Percentiles rank a stretch among this genome's conserved stretches.
Conservation (phyloP, 2,797 vertebrate species). For the Chaunax sp. region DNA sequence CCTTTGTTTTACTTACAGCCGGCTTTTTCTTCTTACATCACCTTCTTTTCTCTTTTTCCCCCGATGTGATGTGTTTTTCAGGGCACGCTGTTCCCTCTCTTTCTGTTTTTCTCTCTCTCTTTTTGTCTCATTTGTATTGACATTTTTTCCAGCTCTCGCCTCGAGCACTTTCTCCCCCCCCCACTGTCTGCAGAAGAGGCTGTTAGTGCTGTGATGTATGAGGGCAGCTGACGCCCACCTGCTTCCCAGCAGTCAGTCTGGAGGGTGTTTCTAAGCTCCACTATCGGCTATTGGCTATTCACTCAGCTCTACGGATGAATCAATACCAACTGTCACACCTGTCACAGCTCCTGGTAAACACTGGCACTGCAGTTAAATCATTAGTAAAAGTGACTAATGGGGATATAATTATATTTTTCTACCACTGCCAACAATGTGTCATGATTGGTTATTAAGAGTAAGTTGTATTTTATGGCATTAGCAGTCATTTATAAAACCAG, state of each 20-base stretch:
- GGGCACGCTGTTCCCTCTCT: slow-evolving; percentile 42
- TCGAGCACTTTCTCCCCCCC: slow-evolving; percentile 30
- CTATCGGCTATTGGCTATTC: slow-evolving; percentile 60
- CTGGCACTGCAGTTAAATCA: slow-evolving; percentile 28
- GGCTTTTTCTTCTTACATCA: slow-evolving; percentile 73
- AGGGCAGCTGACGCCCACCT: slow-evolving; percentile 85
- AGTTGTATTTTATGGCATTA: slow-evolving; percentile 53
- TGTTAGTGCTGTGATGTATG: slow-evolving; percentile 79
- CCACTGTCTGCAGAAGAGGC: slow-evolving; percentile 64
- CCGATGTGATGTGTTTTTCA: slow-evolving; percentile 69
- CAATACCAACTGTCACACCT: slow-evolving; percentile 80
- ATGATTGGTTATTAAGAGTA: slow-evolving; percentile 57
- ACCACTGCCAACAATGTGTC: slow-evolving; percentile 30
- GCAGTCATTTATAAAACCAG: slow-evolving; percentile 47
- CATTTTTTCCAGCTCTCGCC: slow-evolving; percentile 63
- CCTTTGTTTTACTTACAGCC: slow-evolving; percentile 80
- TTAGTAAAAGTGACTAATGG: slow-evolving; percentile 57
- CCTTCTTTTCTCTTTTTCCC: slow-evolving; percentile 41
- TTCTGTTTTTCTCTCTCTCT: slow-evolving; percentile 57
- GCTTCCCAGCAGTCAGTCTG: slow-evolving; percentile 79
- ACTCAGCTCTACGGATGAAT: slow-evolving; percentile 61
- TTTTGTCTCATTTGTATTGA: slow-evolving; percentile 67
- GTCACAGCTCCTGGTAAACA: slow-evolving; percentile 63
- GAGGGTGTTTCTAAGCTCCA: slow-evolving; percentile 68
- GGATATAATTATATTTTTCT: slow-evolving; percentile 40